phyloP scores from a whole-genome alignment of 2,888 invertebrate genomes.

The Lasius platythorax region DNA sequence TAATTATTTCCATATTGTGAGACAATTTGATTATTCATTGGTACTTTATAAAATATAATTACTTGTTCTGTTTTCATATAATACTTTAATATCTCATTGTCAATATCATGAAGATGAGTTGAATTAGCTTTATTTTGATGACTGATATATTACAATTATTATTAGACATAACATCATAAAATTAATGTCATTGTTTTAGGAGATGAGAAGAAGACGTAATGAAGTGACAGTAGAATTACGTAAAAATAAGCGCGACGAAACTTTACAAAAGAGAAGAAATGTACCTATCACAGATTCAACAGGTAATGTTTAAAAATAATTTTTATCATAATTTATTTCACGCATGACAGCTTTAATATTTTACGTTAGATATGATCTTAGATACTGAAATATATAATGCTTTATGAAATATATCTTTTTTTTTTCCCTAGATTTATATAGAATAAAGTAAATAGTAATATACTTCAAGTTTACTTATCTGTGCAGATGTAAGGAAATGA shows the following conservation, averaged over 20 bases:
- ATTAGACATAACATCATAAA: neutral
- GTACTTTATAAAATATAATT: neutral
- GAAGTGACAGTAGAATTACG: slow-evolving; percentile 98
- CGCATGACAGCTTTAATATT: neutral
- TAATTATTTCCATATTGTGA: neutral
- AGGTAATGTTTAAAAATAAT: slow-evolving; percentile 81
- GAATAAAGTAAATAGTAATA: neutral
- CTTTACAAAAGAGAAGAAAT: slow-evolving; percentile 97
- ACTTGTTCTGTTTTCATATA: neutral
- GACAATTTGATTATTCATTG: neutral
- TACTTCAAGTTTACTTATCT: too few species aligned
- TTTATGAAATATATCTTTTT: neutral
- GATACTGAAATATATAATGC: neutral
- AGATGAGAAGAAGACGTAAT: slow-evolving; percentile 98
- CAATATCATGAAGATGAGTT: neutral
- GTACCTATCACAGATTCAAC: slow-evolving; percentile 96
- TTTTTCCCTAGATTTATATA: neutral
- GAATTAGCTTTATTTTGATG: neutral
- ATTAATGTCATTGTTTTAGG: slow-evolving; percentile 87
- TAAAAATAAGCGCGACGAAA: slow-evolving; percentile 99
- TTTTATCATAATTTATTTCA: slow-evolving; percentile 7
- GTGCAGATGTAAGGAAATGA: too few species aligned
- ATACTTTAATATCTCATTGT: neutral
- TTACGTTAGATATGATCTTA: neutral
- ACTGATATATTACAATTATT: neutral